phyloP scores from a whole-genome alignment of 2,797 vertebrate genomes.

The Eremophila alpestris region DNA sequence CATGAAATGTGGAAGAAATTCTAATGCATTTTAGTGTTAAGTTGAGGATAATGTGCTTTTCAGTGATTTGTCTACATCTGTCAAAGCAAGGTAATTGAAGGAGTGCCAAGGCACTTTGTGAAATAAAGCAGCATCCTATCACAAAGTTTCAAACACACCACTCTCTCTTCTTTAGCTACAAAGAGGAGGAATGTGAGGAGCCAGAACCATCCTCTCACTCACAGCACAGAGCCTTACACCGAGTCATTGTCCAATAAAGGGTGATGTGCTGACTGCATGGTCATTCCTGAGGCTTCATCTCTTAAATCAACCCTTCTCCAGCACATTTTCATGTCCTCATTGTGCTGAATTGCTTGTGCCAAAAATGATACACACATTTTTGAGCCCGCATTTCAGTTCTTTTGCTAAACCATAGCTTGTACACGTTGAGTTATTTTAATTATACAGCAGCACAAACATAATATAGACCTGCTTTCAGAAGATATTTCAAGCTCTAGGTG shows the following conservation, averaged over 20 bases:
- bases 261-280: not conserved
- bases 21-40: constrained; percentile 17
- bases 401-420: not conserved
- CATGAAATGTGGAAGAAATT: constrained; percentile 22
- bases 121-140: constrained; percentile 20
- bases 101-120: constrained; percentile 52
- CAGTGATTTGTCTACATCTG: constrained; percentile 31
- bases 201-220: not conserved
- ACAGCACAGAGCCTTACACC: not conserved
- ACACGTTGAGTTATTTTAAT: constrained; percentile 14
- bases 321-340: not conserved
- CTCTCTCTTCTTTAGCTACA: constrained; percentile 7
- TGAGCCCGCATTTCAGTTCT: not conserved
- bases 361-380: not conserved
- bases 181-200: constrained; percentile 15
- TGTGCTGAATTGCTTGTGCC: not conserved
- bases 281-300: not conserved
- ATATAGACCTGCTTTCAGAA: not conserved
- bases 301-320: not conserved
- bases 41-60: constrained; percentile 49
- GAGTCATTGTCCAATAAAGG: not conserved
- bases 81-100: constrained; percentile 67
- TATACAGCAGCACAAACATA: not conserved
- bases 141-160: constrained; percentile 8
- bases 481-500: constrained; percentile 11